These are phyloP conservation scores for Corvus hawaiiensis DNA, from an alignment of 2,113 vertebrate genomes.

Conservation along the genomic window DNA sequence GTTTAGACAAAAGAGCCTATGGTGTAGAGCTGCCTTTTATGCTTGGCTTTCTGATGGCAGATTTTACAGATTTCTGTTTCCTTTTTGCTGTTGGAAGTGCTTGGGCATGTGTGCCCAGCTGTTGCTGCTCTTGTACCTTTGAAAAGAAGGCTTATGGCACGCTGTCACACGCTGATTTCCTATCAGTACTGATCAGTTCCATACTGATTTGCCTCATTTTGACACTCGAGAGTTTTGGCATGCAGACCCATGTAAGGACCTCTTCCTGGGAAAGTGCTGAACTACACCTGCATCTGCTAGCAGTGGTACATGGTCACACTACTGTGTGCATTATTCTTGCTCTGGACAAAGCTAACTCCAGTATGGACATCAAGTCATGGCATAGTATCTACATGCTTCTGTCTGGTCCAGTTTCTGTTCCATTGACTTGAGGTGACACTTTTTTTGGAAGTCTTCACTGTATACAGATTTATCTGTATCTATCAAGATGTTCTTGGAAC, in stretches of 20 bases:
- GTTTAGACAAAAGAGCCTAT: neutral
- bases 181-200: conserved; percentile 17
- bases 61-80: conserved; percentile 13
- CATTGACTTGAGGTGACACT: conserved; percentile 27
- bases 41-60: conserved; percentile 33
- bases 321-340: conserved; percentile 51
- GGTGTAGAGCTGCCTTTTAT: conserved; percentile 3
- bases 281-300: conserved; percentile 49
- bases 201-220: conserved; percentile 14
- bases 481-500: conserved; percentile 49
- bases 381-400: conserved; percentile 26
- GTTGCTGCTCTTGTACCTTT: conserved; percentile 20
- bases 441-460: conserved; percentile 25
- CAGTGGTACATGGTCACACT: conserved; percentile 43
- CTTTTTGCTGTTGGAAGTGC: neutral
- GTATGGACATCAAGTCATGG: conserved; percentile 36
- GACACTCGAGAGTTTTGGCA: conserved; percentile 6
- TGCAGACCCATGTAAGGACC: conserved; percentile 26
- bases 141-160: neutral
- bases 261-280: conserved; percentile 48
- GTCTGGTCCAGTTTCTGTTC: conserved; percentile 39
- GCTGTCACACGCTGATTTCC: neutral
- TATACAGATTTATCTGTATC: conserved; percentile 22
- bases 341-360: conserved; percentile 47
- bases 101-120: neutral